A percentile compares a stretch with the other conserved stretches of the same genome.
These are phyloP conservation scores for Tragulus kanchil DNA, from an alignment of 2,113 vertebrate genomes.

Conservation along the genomic window DNA sequence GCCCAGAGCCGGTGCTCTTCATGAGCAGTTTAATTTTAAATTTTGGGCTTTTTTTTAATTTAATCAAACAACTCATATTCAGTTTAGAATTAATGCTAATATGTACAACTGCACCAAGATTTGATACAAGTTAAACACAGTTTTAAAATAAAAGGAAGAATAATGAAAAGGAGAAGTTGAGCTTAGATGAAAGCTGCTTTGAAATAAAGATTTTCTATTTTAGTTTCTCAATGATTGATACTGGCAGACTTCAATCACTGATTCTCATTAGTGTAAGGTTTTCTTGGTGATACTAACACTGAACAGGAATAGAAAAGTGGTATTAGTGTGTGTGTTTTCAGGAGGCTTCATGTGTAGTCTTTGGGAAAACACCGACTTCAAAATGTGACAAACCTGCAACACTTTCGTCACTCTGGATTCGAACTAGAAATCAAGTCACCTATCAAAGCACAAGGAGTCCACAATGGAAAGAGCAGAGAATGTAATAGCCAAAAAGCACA, in stretches of 20 bases:
- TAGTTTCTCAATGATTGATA: neutral
- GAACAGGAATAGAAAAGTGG: neutral
- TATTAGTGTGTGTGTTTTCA: neutral
- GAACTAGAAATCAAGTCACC: neutral
- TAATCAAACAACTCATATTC: constrained; percentile 49
- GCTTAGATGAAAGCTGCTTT: constrained; percentile 28
- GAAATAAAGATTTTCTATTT: constrained; percentile 48
- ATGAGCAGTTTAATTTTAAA: no score
- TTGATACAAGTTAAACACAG: constrained; percentile 28
- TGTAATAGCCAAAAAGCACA: neutral
- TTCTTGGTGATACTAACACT: neutral
- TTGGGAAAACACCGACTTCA: constrained; percentile 50
- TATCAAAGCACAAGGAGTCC: neutral
- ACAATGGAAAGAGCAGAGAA: constrained; percentile 6
- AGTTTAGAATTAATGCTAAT: constrained; percentile 49
- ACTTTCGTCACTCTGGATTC: constrained; percentile 5
- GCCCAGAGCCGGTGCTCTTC: no score
- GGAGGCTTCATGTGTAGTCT: neutral
- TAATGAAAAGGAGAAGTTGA: constrained; percentile 26
- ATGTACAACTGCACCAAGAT: constrained; percentile 1
- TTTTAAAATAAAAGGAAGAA: constrained; percentile 26
- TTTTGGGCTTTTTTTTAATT: constrained; percentile 51
- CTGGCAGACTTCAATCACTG: neutral
- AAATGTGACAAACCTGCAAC: neutral
- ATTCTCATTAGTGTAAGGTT: constrained; percentile 5